A percentile compares a stretch with the other conserved stretches of the same genome.
Conservation (phyloP, 1,140 invertebrate species). For the Battus philenor region DNA sequence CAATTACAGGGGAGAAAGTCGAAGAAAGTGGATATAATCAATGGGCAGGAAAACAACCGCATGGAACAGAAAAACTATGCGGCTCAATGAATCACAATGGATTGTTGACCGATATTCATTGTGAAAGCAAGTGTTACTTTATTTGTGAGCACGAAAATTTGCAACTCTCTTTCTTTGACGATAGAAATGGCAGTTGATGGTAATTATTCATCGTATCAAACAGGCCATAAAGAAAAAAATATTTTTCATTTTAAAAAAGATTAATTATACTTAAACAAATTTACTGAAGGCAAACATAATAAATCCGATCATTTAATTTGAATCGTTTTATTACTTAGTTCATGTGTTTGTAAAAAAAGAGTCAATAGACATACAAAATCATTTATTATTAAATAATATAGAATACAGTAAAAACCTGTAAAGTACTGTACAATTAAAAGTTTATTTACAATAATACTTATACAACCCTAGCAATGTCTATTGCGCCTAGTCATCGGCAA, state of each 20-base stretch:
- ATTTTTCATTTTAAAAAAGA: not conserved
- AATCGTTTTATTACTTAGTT: not conserved
- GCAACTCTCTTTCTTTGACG: conserved; percentile 7
- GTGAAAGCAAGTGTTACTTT: conserved; percentile 39
- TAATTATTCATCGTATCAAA: not conserved
- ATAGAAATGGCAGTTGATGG: not conserved
- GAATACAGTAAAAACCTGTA: too few relatives aligned
- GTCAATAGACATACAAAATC: too few relatives aligned
- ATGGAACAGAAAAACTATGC: conserved; percentile 38
- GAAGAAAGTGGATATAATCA: conserved; percentile 42
- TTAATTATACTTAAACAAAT: too few relatives aligned
- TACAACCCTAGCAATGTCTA: too few relatives aligned
- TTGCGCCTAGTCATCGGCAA: too few relatives aligned
- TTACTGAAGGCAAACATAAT: not conserved
- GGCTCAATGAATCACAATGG: conserved; percentile 60
- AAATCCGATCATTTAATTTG: not conserved
- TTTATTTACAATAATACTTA: too few relatives aligned
- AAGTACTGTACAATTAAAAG: too few relatives aligned
- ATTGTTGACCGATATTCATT: conserved; percentile 46
- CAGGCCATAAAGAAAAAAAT: not conserved
- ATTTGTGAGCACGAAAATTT: conserved; percentile 57
- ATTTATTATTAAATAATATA: too few relatives aligned
- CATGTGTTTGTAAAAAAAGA: too few relatives aligned
- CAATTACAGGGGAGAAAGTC: too few relatives aligned
- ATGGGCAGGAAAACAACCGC: conserved; percentile 50